Evolutionary conservation across 1,140 invertebrate genomes (phyloP), one percentile per base, ranked within the genome.

Genomic region (Heterodera schachtii): DNA sequence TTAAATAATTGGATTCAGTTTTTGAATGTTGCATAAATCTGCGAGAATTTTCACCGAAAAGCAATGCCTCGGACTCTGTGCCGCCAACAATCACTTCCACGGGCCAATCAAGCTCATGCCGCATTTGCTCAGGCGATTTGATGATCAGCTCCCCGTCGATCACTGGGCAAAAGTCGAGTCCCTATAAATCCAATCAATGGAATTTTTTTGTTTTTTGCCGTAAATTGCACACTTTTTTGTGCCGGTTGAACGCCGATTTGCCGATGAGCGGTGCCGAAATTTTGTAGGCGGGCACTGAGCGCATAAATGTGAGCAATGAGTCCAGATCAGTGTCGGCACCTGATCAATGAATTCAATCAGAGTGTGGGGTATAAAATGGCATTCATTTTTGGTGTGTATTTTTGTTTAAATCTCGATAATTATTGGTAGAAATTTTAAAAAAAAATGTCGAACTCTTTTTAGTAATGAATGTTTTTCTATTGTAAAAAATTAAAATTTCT

Each of bases 141-240:
- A 85, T 82, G 21, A 85, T 64, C 19, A 85, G 77, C 43, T 85
- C 82, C 3, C 84, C 84, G 74, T 85, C 84, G 19, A 85, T 74
- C 7, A 85, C 84, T 16, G 84, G 84, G 44, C 85, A 87, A 41
- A 87, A 87, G n/a, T 87, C 84, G 44, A 85, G 71, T 6, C 84
- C 84, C 49, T 31, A 2, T 41, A 69, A 67, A 8, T 52, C 49
- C 47, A 31, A 16, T 44, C 13, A 43, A 21, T 31, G 7, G 7
- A 5, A 16, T 46, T 11, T 31, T 5, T 41, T 8, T 8, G 2
- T 1, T 52, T 52, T 52, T 52, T 52, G 0, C 6, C 11, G 49
- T 52, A 52, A 52, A 52, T 8, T 0, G 9, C 43, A 16, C 64
- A 71, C 77, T 66, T 86, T 85, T 60, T 85, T 85, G 31, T 80